Evolutionary conservation across 2,113 vertebrate genomes (phyloP).

Genomic region (Rhynchopsitta pachyrhyncha): DNA sequence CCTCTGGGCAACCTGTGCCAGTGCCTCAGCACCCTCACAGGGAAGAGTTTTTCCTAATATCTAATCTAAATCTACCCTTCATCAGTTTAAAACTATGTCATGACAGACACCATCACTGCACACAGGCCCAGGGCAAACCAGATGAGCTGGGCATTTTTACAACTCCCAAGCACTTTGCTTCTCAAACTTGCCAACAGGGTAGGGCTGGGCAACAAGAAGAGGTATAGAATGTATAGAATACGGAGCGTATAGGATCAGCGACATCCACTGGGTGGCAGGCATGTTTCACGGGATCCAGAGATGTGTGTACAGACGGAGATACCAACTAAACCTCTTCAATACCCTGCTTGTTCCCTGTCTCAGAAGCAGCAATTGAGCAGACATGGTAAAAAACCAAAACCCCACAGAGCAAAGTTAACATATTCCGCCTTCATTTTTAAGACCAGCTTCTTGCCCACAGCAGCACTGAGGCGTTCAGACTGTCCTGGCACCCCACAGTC

Average conservation of each 20-base stretch:
- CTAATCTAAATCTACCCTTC: background rate
- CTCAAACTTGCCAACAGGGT: background rate
- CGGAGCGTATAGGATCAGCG: background rate
- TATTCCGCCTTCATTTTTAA: background rate
- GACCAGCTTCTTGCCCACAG: background rate
- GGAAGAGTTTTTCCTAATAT: background rate
- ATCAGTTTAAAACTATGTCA: background rate
- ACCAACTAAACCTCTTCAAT: background rate
- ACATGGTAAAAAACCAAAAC: rapidly evolving
- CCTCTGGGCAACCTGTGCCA: background rate
- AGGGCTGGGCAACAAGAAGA: rapidly evolving
- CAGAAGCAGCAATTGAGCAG: background rate
- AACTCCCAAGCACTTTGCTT: background rate
- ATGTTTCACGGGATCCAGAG: background rate
- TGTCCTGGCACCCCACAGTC: rapidly evolving
- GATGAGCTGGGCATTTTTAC: background rate
- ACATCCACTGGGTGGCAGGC: constrained; percentile 72
- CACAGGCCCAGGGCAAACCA: rapidly evolving
- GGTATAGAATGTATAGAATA: background rate
- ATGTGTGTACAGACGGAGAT: rapidly evolving
- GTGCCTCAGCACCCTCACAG: background rate
- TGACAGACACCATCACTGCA: rapidly evolving
- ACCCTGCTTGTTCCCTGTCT: background rate
- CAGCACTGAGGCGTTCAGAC: background rate
- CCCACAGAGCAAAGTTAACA: background rate